Conservation (phyloP, 2,888 invertebrate species). For the Platerodrilus igneus region DNA sequence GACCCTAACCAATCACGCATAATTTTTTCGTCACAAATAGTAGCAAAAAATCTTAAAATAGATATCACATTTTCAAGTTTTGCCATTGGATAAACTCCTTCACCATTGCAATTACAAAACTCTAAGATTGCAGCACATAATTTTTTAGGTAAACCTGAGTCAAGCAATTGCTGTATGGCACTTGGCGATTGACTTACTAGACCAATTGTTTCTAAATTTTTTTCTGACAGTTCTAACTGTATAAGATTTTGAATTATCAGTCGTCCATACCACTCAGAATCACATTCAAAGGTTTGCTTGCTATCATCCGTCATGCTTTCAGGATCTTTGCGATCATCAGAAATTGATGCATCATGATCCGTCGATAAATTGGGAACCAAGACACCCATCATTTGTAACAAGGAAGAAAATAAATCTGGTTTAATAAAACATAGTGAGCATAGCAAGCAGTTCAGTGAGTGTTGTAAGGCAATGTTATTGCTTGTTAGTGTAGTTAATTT, state of each 20-base stretch:
- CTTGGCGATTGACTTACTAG: constrained; percentile 76
- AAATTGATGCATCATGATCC: constrained; percentile 53
- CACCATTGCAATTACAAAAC: constrained; percentile 40
- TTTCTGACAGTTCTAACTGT: constrained; percentile 55
- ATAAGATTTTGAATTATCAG: constrained; percentile 55
- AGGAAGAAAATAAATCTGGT: constrained; percentile 68
- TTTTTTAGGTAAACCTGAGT: constrained; percentile 66
- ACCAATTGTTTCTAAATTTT: constrained; percentile 72
- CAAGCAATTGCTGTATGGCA: constrained; percentile 69
- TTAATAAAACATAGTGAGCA: constrained; percentile 83
- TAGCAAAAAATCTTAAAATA: constrained; percentile 76
- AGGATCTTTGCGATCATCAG: constrained; percentile 55
- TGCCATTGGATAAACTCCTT: constrained; percentile 48
- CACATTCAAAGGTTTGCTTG: constrained; percentile 52
- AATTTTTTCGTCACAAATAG: constrained; percentile 72
- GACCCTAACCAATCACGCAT: constrained; percentile 87
- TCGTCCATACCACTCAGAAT: constrained; percentile 56
- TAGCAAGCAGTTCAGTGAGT: constrained; percentile 77
- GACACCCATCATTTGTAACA: constrained; percentile 70
- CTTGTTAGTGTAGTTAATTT: constrained; percentile 71
- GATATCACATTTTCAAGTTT: constrained; percentile 58
- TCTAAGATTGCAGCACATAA: constrained; percentile 60
- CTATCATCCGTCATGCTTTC: constrained; percentile 67
- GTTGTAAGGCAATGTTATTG: constrained; percentile 69
- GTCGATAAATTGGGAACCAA: constrained; percentile 51